Evolutionary conservation across 1,140 invertebrate genomes (phyloP).

Genomic region (Hycleus phaleratus): DNA sequence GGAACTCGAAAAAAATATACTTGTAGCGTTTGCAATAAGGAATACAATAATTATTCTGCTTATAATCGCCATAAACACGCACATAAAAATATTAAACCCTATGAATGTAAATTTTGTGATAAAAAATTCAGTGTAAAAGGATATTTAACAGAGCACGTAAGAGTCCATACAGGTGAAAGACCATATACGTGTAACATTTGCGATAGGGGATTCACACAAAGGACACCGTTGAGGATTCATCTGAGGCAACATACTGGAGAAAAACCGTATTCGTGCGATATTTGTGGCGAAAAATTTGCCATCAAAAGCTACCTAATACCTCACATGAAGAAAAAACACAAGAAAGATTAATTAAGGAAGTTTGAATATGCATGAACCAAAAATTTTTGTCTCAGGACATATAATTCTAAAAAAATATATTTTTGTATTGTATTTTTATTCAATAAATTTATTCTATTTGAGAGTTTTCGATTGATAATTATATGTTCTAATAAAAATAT

Average conservation of each 20-base stretch:
- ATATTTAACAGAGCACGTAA: conserved; percentile 63
- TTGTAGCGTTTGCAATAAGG: conserved; percentile 67
- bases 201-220: conserved; percentile 47
- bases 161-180: conserved; percentile 66
- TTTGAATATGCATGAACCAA: no score
- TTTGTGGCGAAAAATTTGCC: no score
- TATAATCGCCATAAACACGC: conserved; percentile 60
- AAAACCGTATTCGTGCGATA: conserved; percentile 35
- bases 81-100: conserved; percentile 63
- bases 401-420: no score
- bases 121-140: conserved; percentile 51
- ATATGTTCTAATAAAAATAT: no score
- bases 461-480: no score
- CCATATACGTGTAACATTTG: conserved; percentile 61
- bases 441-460: no score
- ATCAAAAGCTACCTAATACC: no score
- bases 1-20: background rate
- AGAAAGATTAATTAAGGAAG: no score
- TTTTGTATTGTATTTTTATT: no score
- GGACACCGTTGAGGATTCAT: conserved; percentile 43
- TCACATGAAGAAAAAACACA: no score
- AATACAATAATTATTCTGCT: conserved; percentile 49
- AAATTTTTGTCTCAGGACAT: no score
- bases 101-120: conserved; percentile 46
- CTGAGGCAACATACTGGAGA: conserved; percentile 51